Base-by-base conservation (phyloP, 2,113 vertebrate species). In the Elephas maximus region DNA sequence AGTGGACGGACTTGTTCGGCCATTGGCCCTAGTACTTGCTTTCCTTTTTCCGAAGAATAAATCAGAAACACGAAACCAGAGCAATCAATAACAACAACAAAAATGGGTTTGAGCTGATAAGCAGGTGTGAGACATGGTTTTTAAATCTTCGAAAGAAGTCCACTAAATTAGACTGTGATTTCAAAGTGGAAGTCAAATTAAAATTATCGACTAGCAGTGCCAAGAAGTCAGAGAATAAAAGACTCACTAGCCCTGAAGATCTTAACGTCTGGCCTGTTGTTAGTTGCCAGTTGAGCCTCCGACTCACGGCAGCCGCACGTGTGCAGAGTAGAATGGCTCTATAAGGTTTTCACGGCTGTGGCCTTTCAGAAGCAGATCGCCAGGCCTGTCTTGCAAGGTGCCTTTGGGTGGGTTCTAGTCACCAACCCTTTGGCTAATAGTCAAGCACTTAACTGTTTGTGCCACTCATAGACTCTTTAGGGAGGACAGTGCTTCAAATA, bases 1-100 rank as follows among this genome's bases (percentile, higher is more conserved):
- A 98, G 94, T 94, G 95, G 96, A 71, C 41, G 1, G 85, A 97
- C 95, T 96, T 86, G 97, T 97, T 98, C 93, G 69, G 71, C 78
- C 41, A 44, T 95, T 95, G 71, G 67, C 78, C 11, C 85, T 94
- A 9, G 53, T 79, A 30, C 74, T 94, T 45, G 82, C 82, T 95
- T 94, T 91, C 60, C 82, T 93, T 96, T 96, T 76, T 57, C 88
- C 2, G 15, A 73, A 80, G 60, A 73, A 82, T 73, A 78, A n/a
- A 51, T 73, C 15, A 33, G 48, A 44, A 92, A 97, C 96, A 41
- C 1, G 41, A 96, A 97, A 97, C 90, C n/a, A 78, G 30, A 57
- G 18, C 67, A 65, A 93, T 41, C 10, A 71, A 73, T 12, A 57
- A 57, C 53, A 57, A 73, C 15, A n/a, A 11, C 57, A 48, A 73